Evolutionary conservation across 2,797 vertebrate species (phyloP).

Genomic region (Sylvia borin): DNA sequence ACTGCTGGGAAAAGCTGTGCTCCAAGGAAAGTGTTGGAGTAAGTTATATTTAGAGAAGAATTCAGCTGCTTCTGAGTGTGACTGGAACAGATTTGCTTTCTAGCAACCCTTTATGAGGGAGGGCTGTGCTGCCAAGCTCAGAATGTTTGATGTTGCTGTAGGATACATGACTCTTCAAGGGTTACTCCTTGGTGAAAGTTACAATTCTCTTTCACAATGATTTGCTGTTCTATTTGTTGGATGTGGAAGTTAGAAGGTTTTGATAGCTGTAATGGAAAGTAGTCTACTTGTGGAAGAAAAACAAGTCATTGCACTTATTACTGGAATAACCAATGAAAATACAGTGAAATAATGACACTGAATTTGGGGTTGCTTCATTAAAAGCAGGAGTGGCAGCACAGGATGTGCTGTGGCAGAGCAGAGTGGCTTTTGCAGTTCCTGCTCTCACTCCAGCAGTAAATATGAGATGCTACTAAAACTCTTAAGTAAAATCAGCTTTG

Average conservation of each 20-base stretch:
- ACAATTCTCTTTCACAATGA: not conserved
- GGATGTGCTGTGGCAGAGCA: not conserved
- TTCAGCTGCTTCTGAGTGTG: not conserved
- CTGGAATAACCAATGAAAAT: not conserved
- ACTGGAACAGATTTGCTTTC: not conserved
- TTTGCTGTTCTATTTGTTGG: not conserved
- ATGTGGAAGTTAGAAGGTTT: not conserved
- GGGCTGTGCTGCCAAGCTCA: not conserved
- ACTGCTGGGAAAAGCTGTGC: not conserved
- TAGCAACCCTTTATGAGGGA: not conserved
- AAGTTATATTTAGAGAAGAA: not conserved
- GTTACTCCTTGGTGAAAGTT: not conserved
- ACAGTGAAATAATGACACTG: not conserved
- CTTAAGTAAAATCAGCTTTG: not conserved
- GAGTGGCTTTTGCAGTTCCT: not conserved
- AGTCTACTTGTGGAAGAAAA: not conserved
- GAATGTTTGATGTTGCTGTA: not conserved
- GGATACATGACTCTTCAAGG: not conserved
- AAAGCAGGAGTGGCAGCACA: not conserved
- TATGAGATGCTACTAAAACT: not conserved
- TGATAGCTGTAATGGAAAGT: not conserved
- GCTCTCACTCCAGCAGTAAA: not conserved
- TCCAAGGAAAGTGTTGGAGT: not conserved
- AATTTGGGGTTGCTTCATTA: not conserved
- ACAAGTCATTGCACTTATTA: not conserved